phyloP scores from a whole-genome alignment of 2,888 invertebrate genomes.

The Linyphia triangularis region DNA sequence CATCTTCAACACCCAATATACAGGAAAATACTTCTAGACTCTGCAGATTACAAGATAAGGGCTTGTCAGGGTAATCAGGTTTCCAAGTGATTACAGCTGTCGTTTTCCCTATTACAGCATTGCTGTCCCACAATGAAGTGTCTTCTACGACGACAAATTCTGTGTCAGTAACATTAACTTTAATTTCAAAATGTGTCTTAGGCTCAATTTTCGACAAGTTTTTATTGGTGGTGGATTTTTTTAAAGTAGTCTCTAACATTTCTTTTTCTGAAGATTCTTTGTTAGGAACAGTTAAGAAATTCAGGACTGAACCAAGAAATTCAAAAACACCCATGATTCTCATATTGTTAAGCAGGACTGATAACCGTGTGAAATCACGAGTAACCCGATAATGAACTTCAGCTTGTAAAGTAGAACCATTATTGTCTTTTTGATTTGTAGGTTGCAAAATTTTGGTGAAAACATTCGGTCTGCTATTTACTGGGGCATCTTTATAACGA shows the following conservation, averaged over 20 bases:
- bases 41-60: constrained; percentile 91
- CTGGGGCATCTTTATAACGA: constrained; percentile 80
- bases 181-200: constrained; percentile 86
- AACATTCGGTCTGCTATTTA: constrained; percentile 88
- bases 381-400: constrained; percentile 83
- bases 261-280: neutral
- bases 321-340: constrained; percentile 94
- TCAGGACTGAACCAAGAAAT: constrained; percentile 92
- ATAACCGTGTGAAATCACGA: constrained; percentile 87
- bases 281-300: constrained; percentile 83
- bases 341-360: constrained; percentile 95
- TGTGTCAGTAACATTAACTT: constrained; percentile 95
- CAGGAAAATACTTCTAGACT: constrained; percentile 95
- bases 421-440: constrained; percentile 79
- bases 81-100: constrained; percentile 93
- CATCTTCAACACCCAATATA: constrained; percentile 92
- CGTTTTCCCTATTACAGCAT: constrained; percentile 92
- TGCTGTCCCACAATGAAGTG: constrained; percentile 91
- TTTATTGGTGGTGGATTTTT: neutral
- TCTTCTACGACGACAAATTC: constrained; percentile 97
- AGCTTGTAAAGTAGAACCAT: constrained; percentile 80
- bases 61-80: constrained; percentile 85
- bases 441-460: constrained; percentile 93
- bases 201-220: constrained; percentile 73
- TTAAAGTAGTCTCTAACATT: neutral